Base-by-base conservation (phyloP, 2,113 vertebrate genomes). In the Aphelocoma coerulescens region DNA sequence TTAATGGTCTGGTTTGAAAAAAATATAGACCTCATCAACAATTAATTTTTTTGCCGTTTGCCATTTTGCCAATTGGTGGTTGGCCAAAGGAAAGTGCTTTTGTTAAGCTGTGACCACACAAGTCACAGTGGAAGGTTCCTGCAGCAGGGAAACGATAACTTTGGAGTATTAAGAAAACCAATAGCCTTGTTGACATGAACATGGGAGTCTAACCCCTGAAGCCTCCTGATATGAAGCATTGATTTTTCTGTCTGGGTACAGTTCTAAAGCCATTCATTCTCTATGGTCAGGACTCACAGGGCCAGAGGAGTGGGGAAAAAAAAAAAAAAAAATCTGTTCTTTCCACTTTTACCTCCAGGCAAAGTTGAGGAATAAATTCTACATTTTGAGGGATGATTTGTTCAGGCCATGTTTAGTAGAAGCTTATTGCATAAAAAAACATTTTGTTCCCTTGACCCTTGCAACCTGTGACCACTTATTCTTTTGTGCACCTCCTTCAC, bases 181-280 rank as follows among this genome's bases (percentile, higher is more conserved):
- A 99, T 99, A 99, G 99, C 98, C 99, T 99, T 99, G 99, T 99
- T 99, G 99, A 99, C 99, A 99, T 98, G 98, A 99, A 99, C 99
- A 99, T 98, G 98, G 98, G 98, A 99, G 98, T 98, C 99, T 99
- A 99, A 99, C 99, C 99, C 99, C 99, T 98, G 98, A 99, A 99
- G 99, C 99, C 99, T 99, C 98, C 98, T 99, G 98, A 99, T 99
- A 99, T 99, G 99, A 99, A 98, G 98, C 99, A 99, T 99, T 99
- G 99, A 99, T 99, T 99, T 99, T 99, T 98, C 99, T 99, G 99
- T 99, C 99, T 97, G 97, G 98, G 98, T 96, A 97, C 98, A 96
- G 98, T 97, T 98, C 99, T 98, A 98, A 99, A 99, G 98, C 98
- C 99, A 99, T 99, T 99, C 99, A 99, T 99, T 99, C 99, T 99